Evolutionary conservation across 2,888 invertebrate species (phyloP).

Genomic region (Pandemis corylana): DNA sequence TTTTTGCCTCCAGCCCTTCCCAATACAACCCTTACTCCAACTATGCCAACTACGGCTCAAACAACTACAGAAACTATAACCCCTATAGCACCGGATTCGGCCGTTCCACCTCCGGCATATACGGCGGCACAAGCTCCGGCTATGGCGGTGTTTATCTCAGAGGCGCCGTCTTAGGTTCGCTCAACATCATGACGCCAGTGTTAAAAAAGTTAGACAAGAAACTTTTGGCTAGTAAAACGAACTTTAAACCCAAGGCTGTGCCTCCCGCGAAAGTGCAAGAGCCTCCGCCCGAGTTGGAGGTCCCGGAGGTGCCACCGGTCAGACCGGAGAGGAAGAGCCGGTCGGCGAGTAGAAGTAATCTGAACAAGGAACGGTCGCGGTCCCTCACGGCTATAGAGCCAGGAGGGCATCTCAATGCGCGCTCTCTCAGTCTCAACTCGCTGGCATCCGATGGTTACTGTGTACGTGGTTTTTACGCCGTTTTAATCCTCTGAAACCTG

Average conservation of each 20-base stretch:
- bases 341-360: conserved; percentile 56
- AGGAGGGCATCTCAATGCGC: conserved; percentile 69
- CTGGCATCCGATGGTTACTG: conserved; percentile 93
- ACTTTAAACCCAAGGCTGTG: conserved; percentile 77
- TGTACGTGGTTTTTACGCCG: conserved; percentile 83
- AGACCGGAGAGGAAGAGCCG: conserved; percentile 73
- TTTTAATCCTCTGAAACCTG: background rate
- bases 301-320: conserved; percentile 58
- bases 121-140: conserved; percentile 87
- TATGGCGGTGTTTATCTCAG: conserved; percentile 89
- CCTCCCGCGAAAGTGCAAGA: conserved; percentile 68
- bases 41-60: conserved; percentile 70
- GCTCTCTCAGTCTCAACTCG: conserved; percentile 88
- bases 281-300: conserved; percentile 49
- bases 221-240: conserved; percentile 78
- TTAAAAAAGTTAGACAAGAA: conserved; percentile 80
- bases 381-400: conserved; percentile 74
- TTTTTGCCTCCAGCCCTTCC: conserved; percentile 59
- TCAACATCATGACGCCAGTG: conserved; percentile 85
- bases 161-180: conserved; percentile 83
- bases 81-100: conserved; percentile 77
- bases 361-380: conserved; percentile 76
- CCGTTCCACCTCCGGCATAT: conserved; percentile 78
- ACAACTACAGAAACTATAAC: conserved; percentile 75
- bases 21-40: conserved; percentile 73